Conservation (phyloP, 1,140 invertebrate species). For the Acyrthosiphon pisum region DNA sequence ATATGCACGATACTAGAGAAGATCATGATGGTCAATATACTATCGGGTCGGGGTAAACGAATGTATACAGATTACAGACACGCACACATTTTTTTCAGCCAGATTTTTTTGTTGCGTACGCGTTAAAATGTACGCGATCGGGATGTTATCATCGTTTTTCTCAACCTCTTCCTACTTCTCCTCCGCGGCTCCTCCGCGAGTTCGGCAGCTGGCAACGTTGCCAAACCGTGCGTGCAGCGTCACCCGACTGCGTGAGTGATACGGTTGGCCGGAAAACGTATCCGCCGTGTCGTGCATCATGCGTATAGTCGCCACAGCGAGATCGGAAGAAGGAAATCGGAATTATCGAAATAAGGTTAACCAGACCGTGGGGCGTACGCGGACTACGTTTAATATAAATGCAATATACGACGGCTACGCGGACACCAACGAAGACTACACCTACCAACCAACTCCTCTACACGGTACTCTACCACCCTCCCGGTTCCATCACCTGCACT, state of each 20-base stretch:
- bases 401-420: neutral
- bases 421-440: neutral
- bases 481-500: neutral
- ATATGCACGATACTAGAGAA: neutral
- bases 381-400: neutral
- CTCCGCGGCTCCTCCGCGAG: neutral
- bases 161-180: constrained; percentile 1
- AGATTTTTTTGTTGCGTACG: constrained; percentile 31
- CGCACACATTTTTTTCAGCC: neutral
- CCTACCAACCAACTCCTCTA: neutral
- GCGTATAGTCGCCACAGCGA: neutral
- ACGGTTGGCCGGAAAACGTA: constrained; percentile 47
- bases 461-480: neutral
- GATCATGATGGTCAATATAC: neutral
- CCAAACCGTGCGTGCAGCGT: constrained; percentile 38
- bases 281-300: neutral
- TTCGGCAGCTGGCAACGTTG: constrained; percentile 53
- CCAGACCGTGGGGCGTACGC: constrained; percentile 5
- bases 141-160: constrained; percentile 54
- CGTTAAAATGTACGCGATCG: constrained; percentile 31
- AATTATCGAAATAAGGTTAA: neutral
- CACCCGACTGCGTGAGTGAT: constrained; percentile 18
- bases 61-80: constrained; percentile 14
- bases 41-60: neutral
- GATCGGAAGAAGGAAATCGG: constrained; percentile 7